Evolutionary conservation across 1,140 invertebrate genomes (phyloP).

Genomic region (Dreissena rostriformis): DNA sequence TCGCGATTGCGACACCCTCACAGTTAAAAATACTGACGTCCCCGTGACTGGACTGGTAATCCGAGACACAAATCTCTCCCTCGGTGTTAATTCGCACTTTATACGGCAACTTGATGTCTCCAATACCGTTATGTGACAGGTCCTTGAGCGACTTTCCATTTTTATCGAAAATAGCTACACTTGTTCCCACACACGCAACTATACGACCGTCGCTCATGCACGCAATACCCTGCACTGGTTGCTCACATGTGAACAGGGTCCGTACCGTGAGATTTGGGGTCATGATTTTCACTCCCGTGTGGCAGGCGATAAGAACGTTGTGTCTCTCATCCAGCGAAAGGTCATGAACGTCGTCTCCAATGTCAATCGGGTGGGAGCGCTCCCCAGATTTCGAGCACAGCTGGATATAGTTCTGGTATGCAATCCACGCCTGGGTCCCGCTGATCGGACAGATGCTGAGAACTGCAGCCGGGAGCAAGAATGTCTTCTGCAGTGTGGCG

Average conservation of each 20-base stretch:
- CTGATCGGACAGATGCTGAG: constrained; percentile 50
- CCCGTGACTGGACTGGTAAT: constrained; percentile 47
- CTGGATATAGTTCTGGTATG: constrained; percentile 46
- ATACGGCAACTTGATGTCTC: constrained; percentile 52
- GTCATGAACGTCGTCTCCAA: constrained; percentile 43
- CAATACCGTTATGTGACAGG: neutral
- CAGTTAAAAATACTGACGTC: constrained; percentile 43
- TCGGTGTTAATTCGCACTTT: constrained; percentile 40
- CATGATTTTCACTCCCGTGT: constrained; percentile 24
- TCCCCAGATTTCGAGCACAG: constrained; percentile 40
- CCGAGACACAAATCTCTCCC: constrained; percentile 47
- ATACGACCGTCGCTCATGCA: constrained; percentile 22
- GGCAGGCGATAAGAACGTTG: constrained; percentile 39
- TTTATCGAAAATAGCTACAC: constrained; percentile 19
- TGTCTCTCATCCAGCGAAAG: constrained; percentile 16
- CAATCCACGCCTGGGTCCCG: constrained; percentile 30
- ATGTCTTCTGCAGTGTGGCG: neutral
- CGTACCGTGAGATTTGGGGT: neutral
- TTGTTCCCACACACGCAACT: constrained; percentile 20
- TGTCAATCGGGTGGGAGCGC: constrained; percentile 5
- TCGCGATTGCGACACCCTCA: constrained; percentile 19
- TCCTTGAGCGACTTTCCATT: neutral
- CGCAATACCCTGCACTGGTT: constrained; percentile 29
- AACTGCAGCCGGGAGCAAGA: constrained; percentile 11
- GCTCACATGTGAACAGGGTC: constrained; percentile 26